Base-by-base conservation (phyloP, 2,888 invertebrate species). In the Xanthia icteritia region DNA sequence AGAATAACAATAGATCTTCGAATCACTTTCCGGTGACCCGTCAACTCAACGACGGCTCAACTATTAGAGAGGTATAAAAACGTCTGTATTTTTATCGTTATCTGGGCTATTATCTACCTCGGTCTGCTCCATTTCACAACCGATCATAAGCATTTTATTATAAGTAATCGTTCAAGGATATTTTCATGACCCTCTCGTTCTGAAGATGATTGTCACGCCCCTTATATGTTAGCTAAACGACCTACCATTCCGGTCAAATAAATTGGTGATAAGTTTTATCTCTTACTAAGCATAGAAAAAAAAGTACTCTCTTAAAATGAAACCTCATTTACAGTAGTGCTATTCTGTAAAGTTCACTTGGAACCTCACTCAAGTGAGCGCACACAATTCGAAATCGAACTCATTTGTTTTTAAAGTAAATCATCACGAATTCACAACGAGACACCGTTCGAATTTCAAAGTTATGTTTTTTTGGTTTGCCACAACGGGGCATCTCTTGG, bases 131-230 rank as follows among this genome's bases (percentile, higher is more conserved):
- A 72, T 76, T 71, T 39, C 27, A 48, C 31, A 69, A 2, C n/a
- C 36, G 27, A 45, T 48, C 20, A 58, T 20, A 31, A 54, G 45
- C 48, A 48, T 27, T 72, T 27, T 58, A 48, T 79, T 76, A 56
- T 27, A 70, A 13, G 56, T 56, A 79, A 76, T 76, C 39, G 81
- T 71, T 48, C 15, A 42, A 80, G 71, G 36, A 70, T 42, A 5
- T 79, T 45, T 27, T 2, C 27, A 54, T 51, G 42, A 64, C 15
- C 31, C 48, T 39, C 36, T 39, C n/a, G 39, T 82, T 81, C 6
- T 5, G 20, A 58, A 74, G 63, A 73, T 6, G 54, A 54, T 27
- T 36, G 54, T 56, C 23, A 61, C 54, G 60, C 36, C 73, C 27
- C 17, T 15, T 45, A 54, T 72, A 54, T 81, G n/a, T 73, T 54